Conservation (phyloP, 1,140 invertebrate genomes). For the Propsilocerus akamusi region DNA sequence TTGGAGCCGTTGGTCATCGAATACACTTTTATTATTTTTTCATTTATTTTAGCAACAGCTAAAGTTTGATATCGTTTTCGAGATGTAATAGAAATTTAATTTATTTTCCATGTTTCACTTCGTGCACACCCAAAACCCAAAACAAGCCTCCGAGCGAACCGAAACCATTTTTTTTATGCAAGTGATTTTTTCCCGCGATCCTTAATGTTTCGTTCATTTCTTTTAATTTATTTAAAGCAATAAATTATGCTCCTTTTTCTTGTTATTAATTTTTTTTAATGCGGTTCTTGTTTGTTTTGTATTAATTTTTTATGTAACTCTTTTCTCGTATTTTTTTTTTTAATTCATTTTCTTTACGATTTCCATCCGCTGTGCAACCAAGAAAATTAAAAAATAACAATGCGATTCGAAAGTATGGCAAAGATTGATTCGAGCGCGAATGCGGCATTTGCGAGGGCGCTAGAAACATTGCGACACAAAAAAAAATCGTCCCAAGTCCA, state of each 20-base stretch:
- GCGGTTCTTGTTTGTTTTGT: background rate
- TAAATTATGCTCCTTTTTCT: background rate
- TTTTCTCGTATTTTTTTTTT: background rate
- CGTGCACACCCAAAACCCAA: background rate
- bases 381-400: slow-evolving; percentile 2
- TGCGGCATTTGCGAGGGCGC: too few relatives aligned
- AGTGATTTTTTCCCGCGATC: too few relatives aligned
- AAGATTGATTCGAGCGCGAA: background rate
- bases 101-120: background rate
- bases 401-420: too few relatives aligned
- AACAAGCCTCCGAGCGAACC: background rate
- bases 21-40: too few relatives aligned
- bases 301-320: background rate
- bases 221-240: slow-evolving; percentile 2
- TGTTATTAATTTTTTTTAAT: background rate
- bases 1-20: too few relatives aligned
- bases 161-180: slow-evolving; percentile 2
- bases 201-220: background rate
- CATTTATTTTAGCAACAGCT: too few relatives aligned
- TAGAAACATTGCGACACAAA: too few relatives aligned
- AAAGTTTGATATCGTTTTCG: too few relatives aligned
- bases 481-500: background rate
- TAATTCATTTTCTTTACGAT: background rate
- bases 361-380: background rate
- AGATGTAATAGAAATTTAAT: background rate